Evolutionary conservation across 2,888 invertebrate species (phyloP), one percentile per base, ranked within the genome.

Genomic region (Melieria omissa): DNA sequence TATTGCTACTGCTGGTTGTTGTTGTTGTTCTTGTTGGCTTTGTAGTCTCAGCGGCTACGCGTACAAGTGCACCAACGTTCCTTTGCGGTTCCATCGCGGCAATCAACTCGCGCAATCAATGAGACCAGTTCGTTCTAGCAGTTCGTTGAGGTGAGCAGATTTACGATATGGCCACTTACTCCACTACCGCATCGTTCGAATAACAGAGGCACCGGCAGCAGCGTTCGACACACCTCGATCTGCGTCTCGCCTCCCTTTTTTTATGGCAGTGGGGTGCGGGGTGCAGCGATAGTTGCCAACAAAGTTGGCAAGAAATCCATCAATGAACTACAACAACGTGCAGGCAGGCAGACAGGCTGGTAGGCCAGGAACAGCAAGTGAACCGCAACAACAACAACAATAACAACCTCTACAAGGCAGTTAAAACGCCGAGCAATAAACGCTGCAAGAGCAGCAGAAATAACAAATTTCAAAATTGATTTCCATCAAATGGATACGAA

Each of bases 41-140:
- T 29, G 29, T 29, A 29, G 29, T 29, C 29, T 29, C 29, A 29
- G 29, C 29, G 29, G 29, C 29, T 29, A 29, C 29, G 29, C 29
- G 29, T 29, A 29, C 29, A 29, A 29, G 29, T 29, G 29, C 29
- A 29, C 29, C 29, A 3, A 29, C 29, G 29, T 29, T 29, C 29
- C 29, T 29, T 29, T 29, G 29, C 29, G 29, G 29, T 29, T 29
- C 29, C 60, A 67, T 60, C 63, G 52, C 68, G 44, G 60, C 67
- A 75, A 74, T 72, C 71, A 72, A 71, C 71, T 47, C 67, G 72
- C 63, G 65, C 71, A 75, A 74, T 77, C 77, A 77, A 72, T 74
- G 70, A 72, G 72, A 73, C 75, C 75, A 66, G 75, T 73, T 75
- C 71, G 62, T 49, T 65, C 45, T 69, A 61, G 10, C 52, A 67